Evolutionary conservation across 92 coral and sea anemone species (phyloP).

Genomic region (Zoanthus sociatus): DNA sequence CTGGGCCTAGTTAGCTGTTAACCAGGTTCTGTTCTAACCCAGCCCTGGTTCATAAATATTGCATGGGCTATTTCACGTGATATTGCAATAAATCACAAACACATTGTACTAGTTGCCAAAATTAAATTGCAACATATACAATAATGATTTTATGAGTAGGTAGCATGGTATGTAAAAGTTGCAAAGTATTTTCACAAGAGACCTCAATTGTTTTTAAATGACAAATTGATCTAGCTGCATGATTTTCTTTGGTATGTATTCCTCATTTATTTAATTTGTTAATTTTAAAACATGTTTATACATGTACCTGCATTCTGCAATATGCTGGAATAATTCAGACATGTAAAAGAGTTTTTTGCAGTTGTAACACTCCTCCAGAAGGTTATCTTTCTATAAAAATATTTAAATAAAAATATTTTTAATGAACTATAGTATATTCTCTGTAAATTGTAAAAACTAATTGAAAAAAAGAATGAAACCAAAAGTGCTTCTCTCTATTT

Average conservation of each 20-base stretch:
- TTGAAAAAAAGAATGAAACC: too few species aligned
- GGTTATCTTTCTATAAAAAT: constrained; percentile 34
- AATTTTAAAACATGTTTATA: neutral
- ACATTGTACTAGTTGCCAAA: neutral
- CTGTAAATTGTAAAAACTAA: too few species aligned
- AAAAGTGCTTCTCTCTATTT: too few species aligned
- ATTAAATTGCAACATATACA: neutral
- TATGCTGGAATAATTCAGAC: constrained; percentile 29
- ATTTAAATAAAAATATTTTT: neutral
- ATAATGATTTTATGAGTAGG: neutral
- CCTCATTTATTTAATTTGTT: constrained; percentile 12
- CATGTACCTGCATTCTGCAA: constrained; percentile 29
- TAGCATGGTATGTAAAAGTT: neutral
- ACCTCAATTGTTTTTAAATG: neutral
- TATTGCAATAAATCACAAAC: neutral
- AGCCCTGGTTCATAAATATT: neutral
- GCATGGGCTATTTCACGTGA: neutral
- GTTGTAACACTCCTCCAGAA: constrained; percentile 14
- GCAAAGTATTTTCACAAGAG: neutral
- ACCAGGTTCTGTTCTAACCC: neutral
- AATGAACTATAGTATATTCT: too few species aligned
- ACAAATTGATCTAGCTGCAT: neutral
- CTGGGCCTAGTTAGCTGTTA: neutral
- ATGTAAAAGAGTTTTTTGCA: constrained; percentile 29
- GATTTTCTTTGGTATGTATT: neutral